Percentiles rank a stretch among this genome's conserved stretches.
phyloP scores from a whole-genome alignment of 23 tunicate genomes.

The Oikopleura dioica region DNA sequence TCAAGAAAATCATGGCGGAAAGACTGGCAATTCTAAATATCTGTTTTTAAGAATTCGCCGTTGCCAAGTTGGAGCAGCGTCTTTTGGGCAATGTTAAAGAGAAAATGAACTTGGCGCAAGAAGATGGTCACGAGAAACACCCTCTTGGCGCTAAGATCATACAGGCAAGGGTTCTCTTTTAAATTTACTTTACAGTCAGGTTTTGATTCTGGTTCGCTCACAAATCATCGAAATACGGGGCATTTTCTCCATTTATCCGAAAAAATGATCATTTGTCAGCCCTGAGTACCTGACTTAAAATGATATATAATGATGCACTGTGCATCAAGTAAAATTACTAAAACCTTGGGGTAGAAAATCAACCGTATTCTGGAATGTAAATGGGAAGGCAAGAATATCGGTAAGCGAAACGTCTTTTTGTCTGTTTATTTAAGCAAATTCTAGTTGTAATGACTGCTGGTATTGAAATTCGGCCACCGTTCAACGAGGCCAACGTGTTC shows the following conservation, averaged over 20 bases:
- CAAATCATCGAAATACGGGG: no score
- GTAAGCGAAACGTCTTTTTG: background rate
- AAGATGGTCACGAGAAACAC: background rate
- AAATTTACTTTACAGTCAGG: no score
- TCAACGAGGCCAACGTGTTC: background rate
- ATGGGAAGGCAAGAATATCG: background rate
- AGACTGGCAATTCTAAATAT: background rate
- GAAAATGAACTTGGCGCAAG: background rate
- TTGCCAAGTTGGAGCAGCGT: background rate
- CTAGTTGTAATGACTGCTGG: background rate
- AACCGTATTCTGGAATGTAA: background rate
- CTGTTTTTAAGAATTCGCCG: background rate
- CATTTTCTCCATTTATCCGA: no score
- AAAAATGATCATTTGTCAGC: no score
- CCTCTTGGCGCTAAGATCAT: background rate
- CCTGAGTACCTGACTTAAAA: no score
- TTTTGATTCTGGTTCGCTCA: no score
- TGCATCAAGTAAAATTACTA: no score
- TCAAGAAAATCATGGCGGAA: no score
- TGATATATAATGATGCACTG: no score
- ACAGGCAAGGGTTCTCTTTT: no score
- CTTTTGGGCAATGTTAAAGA: background rate
- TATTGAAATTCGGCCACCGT: background rate
- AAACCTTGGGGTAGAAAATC: no score
- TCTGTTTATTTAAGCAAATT: background rate